A percentile compares a stretch with the other conserved stretches of the same genome.
These are phyloP conservation scores for Trogon melanurus DNA, from an alignment of 2,113 vertebrate genomes.

Conservation along the genomic window DNA sequence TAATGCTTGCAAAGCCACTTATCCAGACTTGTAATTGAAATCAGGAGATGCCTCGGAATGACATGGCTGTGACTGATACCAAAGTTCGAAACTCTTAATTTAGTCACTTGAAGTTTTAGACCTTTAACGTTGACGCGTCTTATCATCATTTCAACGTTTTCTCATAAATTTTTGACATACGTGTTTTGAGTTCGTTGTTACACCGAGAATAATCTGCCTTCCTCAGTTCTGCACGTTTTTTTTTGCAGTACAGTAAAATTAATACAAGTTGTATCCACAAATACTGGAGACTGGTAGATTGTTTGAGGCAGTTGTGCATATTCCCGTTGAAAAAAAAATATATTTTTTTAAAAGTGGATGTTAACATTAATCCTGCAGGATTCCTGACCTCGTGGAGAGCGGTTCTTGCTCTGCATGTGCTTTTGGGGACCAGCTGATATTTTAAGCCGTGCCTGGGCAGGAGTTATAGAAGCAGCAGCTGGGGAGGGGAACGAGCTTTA, in stretches of 20 bases:
- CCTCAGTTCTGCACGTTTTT: background rate
- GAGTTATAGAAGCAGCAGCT: background rate
- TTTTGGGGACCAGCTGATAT: background rate
- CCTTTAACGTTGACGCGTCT: background rate
- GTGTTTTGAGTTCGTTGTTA: background rate
- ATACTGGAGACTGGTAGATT: background rate
- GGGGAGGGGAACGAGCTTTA: background rate
- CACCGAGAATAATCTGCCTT: background rate
- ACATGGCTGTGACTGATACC: background rate
- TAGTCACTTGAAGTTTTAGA: background rate
- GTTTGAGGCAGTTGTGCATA: background rate
- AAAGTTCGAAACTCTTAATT: background rate
- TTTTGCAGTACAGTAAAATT: background rate
- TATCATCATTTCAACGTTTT: background rate
- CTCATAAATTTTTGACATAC: background rate
- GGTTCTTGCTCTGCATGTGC: background rate
- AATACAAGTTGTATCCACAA: background rate
- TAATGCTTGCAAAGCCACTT: background rate
- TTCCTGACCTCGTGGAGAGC: background rate
- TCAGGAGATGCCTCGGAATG: rapidly evolving
- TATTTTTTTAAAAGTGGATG: background rate
- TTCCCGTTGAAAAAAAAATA: background rate
- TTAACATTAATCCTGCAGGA: background rate
- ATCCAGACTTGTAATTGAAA: background rate
- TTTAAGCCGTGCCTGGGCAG: background rate